Evolutionary conservation across 2,113 vertebrate genomes (phyloP), one percentile per base, ranked within the genome.

Genomic region (Ictalurus furcatus): DNA sequence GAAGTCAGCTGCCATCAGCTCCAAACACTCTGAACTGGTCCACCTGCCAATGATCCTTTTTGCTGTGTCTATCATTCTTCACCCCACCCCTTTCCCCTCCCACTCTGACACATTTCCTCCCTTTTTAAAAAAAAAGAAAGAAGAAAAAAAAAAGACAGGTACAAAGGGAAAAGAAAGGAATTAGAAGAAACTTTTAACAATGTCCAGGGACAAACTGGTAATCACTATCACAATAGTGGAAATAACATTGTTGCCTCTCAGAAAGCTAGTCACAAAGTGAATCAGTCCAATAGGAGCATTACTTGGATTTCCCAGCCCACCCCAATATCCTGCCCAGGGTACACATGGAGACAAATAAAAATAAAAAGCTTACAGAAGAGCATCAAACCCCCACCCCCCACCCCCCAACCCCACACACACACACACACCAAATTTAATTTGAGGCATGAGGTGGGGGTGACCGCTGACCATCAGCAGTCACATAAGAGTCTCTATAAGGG

Each of bases 361-460:
- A 90, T 88, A 91, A 91, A 89, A 92, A 91, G 89, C 88, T 91
- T 91, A 90, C 87, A 90, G 92, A 90, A 91, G 88, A 92, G 87
- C 89, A 90, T 91, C 87, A 87, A 88, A 56, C 44, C 44, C 44
- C 44, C 44, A 40, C 87, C 90, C 89, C 87, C 87, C 90, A 84
- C 87, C 90, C 89, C 87, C 87, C 90, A 84, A 92, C 88, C 90
- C 87, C 90, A 81, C 91, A 87, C 90, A 76, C 89, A 87, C 71
- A 85, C 90, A 85, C 61, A 85, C 54, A 61, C 81, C 90, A 86
- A 87, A 65, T 87, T 85, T 76, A 88, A 88, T 90, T 84, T 84
- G 87, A 90, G 90, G 88, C 88, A 76, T 89, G 89, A 89, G 89
- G 34, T 88, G 90, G 85, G 90, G 86, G 92, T 89, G 88, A 88